Percentiles rank a stretch among this genome's conserved stretches.
phyloP scores from a whole-genome alignment of 2,113 vertebrate genomes.

The Pelmatolapia mariae region DNA sequence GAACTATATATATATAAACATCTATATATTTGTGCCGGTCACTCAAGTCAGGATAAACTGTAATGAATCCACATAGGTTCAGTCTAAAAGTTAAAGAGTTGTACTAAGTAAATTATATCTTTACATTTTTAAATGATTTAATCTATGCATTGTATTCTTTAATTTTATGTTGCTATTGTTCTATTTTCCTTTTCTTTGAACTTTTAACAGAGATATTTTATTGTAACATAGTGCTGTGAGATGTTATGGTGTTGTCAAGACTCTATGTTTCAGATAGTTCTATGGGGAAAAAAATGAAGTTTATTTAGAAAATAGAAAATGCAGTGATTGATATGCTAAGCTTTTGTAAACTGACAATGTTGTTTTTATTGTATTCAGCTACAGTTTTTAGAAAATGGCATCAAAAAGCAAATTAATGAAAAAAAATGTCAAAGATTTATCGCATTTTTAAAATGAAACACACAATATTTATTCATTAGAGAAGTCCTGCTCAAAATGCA shows the following conservation, averaged over 20 bases:
- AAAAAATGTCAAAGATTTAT: slow-evolving; percentile 48
- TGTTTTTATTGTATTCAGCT: slow-evolving; percentile 76
- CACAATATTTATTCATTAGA: slow-evolving; percentile 67
- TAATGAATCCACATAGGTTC: slow-evolving; percentile 57
- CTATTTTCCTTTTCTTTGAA: slow-evolving; percentile 72
- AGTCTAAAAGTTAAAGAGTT: slow-evolving; percentile 57
- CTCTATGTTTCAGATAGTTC: slow-evolving; percentile 83
- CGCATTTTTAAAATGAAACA: slow-evolving; percentile 64
- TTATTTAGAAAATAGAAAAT: slow-evolving; percentile 85
- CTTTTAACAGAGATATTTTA: slow-evolving; percentile 85
- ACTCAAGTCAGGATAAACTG: slow-evolving; percentile 64
- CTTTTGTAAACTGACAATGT: slow-evolving; percentile 87
- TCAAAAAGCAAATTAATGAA: slow-evolving; percentile 58
- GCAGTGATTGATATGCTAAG: slow-evolving; percentile 82
- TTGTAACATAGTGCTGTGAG: slow-evolving; percentile 92
- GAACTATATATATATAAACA: slow-evolving; percentile 49
- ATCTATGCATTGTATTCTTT: slow-evolving; percentile 92
- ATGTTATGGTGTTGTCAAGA: slow-evolving; percentile 81
- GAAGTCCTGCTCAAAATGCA: slow-evolving; percentile 65
- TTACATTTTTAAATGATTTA: slow-evolving; percentile 82
- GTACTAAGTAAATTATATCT: slow-evolving; percentile 78
- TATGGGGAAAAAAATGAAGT: slow-evolving; percentile 77
- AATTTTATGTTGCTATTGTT: slow-evolving; percentile 73
- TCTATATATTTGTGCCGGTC: slow-evolving; percentile 68
- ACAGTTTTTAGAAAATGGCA: slow-evolving; percentile 75